Evolutionary conservation across 2,797 vertebrate species (phyloP), one percentile per base, ranked within the genome.

Genomic region (Helostoma temminkii): DNA sequence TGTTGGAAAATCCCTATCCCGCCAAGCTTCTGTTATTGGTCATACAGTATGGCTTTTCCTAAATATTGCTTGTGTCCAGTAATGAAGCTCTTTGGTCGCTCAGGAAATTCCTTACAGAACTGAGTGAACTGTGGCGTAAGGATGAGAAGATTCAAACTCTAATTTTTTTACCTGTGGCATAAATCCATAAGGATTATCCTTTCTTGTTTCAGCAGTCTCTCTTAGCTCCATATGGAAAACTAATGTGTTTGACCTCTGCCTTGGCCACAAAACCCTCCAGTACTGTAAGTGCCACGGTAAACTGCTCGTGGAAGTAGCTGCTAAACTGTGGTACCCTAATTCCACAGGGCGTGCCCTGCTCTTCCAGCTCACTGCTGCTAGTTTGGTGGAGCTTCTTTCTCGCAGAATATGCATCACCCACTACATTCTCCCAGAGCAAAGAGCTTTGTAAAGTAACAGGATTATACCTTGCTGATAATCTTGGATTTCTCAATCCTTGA

Each of bases 241-340:
- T 48, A 48, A 66, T 28, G 55, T 39, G 62, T 62, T 57, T 77
- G 83, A 88, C 86, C 83, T 87, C 75, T 66, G 57, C 81, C 74
- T 76, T 78, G 79, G 88, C 88, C 88, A 84, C 86, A 88, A 83
- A 84, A 78, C 71, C 73, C 71, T 71, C n/a, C n/a, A n/a, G n/a
- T n/a, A 49, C 66, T 55, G 41, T 80, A 50, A 75, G 74, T 69
- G 74, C 71, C 55, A 50, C 61, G 62, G 58, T 84, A 75, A 82
- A 83, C 76, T 82, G 74, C 74, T 82, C 15, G 19, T 80, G 80
- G 80, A 88, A 71, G 87, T 82, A 80, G 81, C 74, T 71, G 68
- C 75, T 75, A 79, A 82, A 76, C 78, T n/a, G 11, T 80, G 72
- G 87, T 74, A 82, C 77, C 80, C 74, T 76, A 75, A 85, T 81